Evolutionary conservation across 1,140 invertebrate species (phyloP), one percentile per base, ranked within the genome.

Genomic region (Anastatus disparis): DNA sequence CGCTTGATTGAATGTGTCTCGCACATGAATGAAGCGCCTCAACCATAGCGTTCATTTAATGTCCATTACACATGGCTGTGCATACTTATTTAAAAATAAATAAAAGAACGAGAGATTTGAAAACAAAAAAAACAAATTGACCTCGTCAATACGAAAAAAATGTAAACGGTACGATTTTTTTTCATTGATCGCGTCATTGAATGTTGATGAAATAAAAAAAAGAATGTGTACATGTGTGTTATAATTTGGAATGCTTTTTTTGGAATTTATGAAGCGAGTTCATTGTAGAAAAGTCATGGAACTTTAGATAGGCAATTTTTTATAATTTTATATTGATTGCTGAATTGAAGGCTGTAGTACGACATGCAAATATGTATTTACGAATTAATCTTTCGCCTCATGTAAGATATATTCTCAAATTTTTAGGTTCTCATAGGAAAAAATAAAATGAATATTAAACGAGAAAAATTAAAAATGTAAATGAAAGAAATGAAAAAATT

Each of bases 351-450:
- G 73, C 76, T 77, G 71, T 75, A 85, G 84, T 86, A 86, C 70
- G 74, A 86, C 85, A 86, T 86, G 85, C 85, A 86, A 79, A 86
- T 86, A 86, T 85, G 85, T 86, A 85, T 77, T 77, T 82, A 67
- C 27, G 46, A 76, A 74, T n/a, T 65, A 66, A 65, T 65, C 62
- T 81, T 78, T 79, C 80, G 84, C 84, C 84, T 85, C 82, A 76
- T 86, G 84, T 85, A 86, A 86, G 81, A 85, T 85, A 85, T 79
- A 77, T 78, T 79, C 73, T 76, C 73, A 80, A 76, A n/a, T n/a
- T n/a, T 74, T 74, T 77, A 74, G 75, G 62, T 77, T 42, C 17
- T 78, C 67, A 78, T 77, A 74, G 77, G 77, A 75, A 71, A 71
- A 76, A 74, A 55, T 67, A 68, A 46, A 72, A 75, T 26, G 44